phyloP scores from a whole-genome alignment of 2,797 vertebrate species.

The Gephyroberyx darwinii region DNA sequence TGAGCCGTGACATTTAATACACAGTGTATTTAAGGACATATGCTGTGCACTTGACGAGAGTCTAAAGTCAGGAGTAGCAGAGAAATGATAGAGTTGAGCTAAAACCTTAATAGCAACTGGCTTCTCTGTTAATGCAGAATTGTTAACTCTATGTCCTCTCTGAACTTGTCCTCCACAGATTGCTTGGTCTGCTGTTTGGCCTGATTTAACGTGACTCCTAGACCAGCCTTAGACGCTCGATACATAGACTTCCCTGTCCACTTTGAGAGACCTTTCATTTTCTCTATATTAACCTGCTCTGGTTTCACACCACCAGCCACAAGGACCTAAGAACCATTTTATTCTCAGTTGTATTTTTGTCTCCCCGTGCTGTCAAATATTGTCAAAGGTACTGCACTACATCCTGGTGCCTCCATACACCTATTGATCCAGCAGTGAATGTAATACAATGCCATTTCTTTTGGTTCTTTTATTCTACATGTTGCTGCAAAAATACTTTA shows the following conservation, averaged over 20 bases:
- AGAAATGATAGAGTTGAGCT: background rate
- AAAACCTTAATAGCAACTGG: background rate
- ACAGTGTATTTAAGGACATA: background rate
- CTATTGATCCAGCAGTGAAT: constrained; percentile 30
- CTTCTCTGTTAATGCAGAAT: constrained; percentile 4
- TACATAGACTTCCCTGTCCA: constrained; percentile 25
- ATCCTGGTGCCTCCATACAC: constrained; percentile 20
- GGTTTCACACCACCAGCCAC: constrained; percentile 23
- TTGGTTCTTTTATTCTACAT: constrained; percentile 3
- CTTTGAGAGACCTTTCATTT: constrained; percentile 34
- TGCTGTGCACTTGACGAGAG: too few relatives aligned
- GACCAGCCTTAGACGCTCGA: constrained; percentile 13
- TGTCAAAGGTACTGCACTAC: constrained; percentile 20
- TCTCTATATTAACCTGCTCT: constrained; percentile 33
- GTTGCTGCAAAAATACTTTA: background rate
- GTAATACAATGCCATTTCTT: constrained; percentile 12
- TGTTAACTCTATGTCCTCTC: constrained; percentile 13
- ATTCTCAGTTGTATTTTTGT: constrained; percentile 31
- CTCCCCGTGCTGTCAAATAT: constrained; percentile 16
- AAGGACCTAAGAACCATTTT: constrained; percentile 14
- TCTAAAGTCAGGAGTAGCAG: background rate
- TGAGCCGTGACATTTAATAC: background rate
- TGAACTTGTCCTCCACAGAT: constrained; percentile 10
- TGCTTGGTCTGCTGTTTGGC: constrained; percentile 21
- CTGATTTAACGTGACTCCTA: constrained; percentile 23